phyloP scores from a whole-genome alignment of 2,888 invertebrate species.

The Gortyna flavago region DNA sequence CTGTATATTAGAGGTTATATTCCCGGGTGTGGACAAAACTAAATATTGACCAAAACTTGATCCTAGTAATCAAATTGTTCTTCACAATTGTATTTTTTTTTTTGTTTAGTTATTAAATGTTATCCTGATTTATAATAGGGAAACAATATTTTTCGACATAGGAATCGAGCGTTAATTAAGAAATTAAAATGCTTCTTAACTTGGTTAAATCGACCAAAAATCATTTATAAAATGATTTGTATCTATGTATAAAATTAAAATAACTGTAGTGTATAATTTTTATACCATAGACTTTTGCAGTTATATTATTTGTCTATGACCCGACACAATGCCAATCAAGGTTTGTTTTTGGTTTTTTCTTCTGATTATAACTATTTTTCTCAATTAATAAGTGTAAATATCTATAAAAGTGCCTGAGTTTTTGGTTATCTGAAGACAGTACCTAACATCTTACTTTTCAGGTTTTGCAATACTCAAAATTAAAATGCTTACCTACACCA shows the following conservation, averaged over 20 bases:
- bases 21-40: neutral
- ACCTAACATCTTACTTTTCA: neutral
- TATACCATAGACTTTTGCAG: constrained; percentile 17
- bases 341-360: neutral
- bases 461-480: neutral
- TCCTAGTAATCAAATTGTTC: neutral
- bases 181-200: neutral
- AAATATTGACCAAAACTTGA: neutral
- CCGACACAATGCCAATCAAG: neutral
- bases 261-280: neutral
- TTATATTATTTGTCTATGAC: constrained; percentile 6
- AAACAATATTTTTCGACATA: constrained; percentile 3
- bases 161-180: neutral
- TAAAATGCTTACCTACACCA: constrained; percentile 2
- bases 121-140: neutral
- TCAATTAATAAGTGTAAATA: constrained; percentile 8
- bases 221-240: constrained; percentile 46
- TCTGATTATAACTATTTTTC: neutral
- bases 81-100: neutral
- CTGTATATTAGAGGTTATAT: neutral
- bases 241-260: constrained; percentile 11
- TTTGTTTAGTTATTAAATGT: constrained; percentile 14
- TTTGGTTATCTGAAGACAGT: constrained; percentile 8
- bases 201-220: constrained; percentile 20
- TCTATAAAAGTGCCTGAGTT: constrained; percentile 13